Percentiles rank a stretch among this genome's conserved stretches.
Conservation (phyloP, 2,113 vertebrate genomes). For the Paraplagusia blochii region DNA sequence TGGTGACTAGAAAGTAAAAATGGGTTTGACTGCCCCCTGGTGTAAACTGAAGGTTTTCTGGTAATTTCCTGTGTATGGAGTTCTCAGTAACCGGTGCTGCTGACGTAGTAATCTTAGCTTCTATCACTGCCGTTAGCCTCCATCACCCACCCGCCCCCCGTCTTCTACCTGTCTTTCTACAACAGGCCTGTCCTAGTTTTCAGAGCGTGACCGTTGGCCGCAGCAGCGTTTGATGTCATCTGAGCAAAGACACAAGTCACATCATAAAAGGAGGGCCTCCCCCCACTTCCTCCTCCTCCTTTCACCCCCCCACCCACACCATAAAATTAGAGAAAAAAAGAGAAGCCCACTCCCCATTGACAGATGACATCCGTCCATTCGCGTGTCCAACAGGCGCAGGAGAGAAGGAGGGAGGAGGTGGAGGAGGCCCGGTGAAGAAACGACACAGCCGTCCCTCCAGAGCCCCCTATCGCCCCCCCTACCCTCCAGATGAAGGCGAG, state of each 20-base stretch:
- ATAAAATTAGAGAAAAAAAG: slow-evolving; percentile 19
- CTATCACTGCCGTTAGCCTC: neutral
- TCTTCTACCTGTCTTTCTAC: neutral
- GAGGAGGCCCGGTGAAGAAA: slow-evolving; percentile 55
- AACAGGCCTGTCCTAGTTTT: neutral
- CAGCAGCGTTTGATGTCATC: slow-evolving; percentile 44
- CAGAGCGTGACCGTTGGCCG: slow-evolving; percentile 18
- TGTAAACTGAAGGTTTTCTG: no score
- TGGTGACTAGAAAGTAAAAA: no score
- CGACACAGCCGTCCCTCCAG: slow-evolving; percentile 76
- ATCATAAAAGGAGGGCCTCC: slow-evolving; percentile 36
- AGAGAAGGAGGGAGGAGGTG: slow-evolving; percentile 27
- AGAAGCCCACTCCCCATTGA: slow-evolving; percentile 60
- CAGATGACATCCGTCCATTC: slow-evolving; percentile 67
- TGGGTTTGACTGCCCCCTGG: no score
- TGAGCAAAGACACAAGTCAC: slow-evolving; percentile 44
- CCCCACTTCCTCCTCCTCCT: no score
- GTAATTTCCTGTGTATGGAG: no score
- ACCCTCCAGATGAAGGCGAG: slow-evolving; percentile 52
- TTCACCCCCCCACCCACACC: neutral
- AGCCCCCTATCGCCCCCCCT: slow-evolving; percentile 59
- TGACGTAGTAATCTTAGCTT: no score
- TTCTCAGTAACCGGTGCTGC: no score
- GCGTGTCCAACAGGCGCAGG: slow-evolving; percentile 53
- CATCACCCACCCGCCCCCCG: neutral